A percentile compares a stretch with the other conserved stretches of the same genome.
phyloP scores from a whole-genome alignment of 2,888 invertebrate genomes.

The Rhyacophila evoluta region DNA sequence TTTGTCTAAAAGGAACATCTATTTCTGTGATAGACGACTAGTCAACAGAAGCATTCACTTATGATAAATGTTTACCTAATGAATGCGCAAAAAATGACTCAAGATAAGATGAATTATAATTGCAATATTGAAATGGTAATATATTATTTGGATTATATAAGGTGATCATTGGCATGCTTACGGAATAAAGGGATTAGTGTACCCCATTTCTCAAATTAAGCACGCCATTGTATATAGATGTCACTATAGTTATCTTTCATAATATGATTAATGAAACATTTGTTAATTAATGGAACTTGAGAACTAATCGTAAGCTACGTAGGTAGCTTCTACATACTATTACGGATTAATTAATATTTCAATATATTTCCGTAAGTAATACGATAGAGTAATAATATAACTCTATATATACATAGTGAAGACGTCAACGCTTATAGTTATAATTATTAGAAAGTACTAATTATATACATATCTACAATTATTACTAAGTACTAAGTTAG shows the following conservation, averaged over 20 bases:
- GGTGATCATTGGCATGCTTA: conserved; percentile 7
- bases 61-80: too few species aligned
- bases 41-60: too few species aligned
- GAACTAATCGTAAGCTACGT: not conserved
- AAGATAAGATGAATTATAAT: too few species aligned
- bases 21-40: too few species aligned
- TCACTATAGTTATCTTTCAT: conserved; percentile 24
- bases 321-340: not conserved
- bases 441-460: not conserved
- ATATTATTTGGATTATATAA: not conserved
- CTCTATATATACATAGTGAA: too few species aligned
- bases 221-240: conserved; percentile 4
- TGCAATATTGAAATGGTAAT: not conserved
- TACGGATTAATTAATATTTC: not conserved
- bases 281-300: conserved; percentile 17
- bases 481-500: not conserved
- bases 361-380: not conserved
- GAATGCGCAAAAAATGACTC: too few species aligned
- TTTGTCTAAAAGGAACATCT: too few species aligned
- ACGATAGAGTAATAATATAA: not conserved
- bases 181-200: conserved; percentile 5
- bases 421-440: not conserved
- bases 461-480: not conserved
- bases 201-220: conserved; percentile 10
- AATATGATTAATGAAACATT: conserved; percentile 24